phyloP scores from a whole-genome alignment of 35 echinoderm and acorn worm species.

The Patiria miniata region DNA sequence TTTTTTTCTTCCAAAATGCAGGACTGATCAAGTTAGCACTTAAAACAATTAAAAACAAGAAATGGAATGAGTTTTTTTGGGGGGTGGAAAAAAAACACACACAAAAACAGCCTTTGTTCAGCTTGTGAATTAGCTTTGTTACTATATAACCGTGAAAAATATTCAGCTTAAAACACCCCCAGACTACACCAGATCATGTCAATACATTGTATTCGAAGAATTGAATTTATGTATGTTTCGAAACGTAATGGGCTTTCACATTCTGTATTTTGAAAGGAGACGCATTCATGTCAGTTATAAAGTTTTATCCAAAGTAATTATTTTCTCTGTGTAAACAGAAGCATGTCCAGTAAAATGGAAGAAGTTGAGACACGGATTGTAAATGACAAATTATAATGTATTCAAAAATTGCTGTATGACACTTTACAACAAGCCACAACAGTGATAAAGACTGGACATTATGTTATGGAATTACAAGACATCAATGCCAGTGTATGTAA shows the following conservation, averaged over 20 bases:
- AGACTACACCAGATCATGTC: too few species aligned
- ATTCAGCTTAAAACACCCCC: too few species aligned
- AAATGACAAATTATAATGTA: background rate
- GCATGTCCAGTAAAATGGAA: background rate
- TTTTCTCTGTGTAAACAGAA: slow-evolving; percentile 6
- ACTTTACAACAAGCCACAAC: too few species aligned
- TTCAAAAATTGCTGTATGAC: background rate
- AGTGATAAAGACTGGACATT: too few species aligned
- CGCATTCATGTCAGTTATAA: background rate
- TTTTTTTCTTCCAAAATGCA: background rate
- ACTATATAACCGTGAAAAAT: too few species aligned
- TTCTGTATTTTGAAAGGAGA: background rate
- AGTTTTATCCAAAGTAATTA: background rate
- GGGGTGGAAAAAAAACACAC: too few species aligned
- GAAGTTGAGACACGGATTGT: too few species aligned
- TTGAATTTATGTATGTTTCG: background rate
- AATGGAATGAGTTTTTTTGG: too few species aligned
- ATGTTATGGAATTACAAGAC: too few species aligned
- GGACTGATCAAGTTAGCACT: too few species aligned
- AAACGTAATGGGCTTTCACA: slow-evolving; percentile 3
- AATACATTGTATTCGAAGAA: background rate
- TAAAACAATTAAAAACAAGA: too few species aligned
- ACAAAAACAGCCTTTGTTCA: background rate
- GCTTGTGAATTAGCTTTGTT: background rate
- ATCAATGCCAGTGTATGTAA: too few species aligned